A percentile compares a stretch with the other conserved stretches of the same genome.
phyloP scores from a whole-genome alignment of 2,113 vertebrate species.

The Myotis yumanensis region DNA sequence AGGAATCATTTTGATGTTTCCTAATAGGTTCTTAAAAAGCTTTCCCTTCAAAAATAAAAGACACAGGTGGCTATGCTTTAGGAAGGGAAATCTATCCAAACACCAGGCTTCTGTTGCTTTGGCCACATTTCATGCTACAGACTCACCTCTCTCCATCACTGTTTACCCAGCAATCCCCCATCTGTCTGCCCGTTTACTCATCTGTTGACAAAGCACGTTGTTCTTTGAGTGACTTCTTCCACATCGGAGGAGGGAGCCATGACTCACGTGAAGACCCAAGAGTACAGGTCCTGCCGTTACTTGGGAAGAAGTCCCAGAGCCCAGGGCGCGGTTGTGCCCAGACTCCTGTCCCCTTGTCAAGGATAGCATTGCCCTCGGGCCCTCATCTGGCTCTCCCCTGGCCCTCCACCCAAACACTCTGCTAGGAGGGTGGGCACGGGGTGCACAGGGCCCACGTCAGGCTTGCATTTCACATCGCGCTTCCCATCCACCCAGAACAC shows the following conservation, averaged over 20 bases:
- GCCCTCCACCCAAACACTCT: neutral
- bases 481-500: neutral
- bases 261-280: neutral
- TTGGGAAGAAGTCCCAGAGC: neutral
- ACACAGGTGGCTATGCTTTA: slow-evolving; percentile 46
- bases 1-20: slow-evolving; percentile 60
- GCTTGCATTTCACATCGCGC: neutral
- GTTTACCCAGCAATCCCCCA: neutral
- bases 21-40: slow-evolving; percentile 15
- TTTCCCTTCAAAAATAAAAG: neutral
- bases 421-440: neutral
- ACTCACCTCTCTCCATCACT: neutral
- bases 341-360: neutral
- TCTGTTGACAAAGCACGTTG: neutral
- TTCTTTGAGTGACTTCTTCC: neutral
- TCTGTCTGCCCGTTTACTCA: neutral
- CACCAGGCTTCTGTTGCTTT: neutral
- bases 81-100: slow-evolving; percentile 28
- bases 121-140: accelerated
- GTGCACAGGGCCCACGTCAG: neutral
- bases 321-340: accelerated
- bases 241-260: neutral
- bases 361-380: neutral
- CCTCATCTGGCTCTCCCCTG: neutral
- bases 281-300: neutral